Conservation (phyloP, 64 coral and sea anemone species). For the Stylophora pistillata region DNA sequence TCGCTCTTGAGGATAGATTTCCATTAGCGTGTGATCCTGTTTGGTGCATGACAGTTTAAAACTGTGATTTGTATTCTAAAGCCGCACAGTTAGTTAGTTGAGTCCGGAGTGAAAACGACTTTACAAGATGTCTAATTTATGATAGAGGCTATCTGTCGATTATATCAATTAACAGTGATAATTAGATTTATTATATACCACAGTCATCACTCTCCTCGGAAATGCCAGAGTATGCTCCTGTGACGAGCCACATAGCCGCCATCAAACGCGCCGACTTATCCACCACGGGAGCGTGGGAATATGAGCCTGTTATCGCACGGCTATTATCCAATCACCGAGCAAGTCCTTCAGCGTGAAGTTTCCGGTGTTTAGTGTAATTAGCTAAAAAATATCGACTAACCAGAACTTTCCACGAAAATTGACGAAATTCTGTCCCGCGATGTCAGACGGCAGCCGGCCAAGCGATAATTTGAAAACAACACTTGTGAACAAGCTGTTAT, state of each 20-base stretch:
- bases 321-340: conserved; percentile 18
- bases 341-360: conserved; percentile 25
- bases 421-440: background rate
- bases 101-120: conserved; percentile 46
- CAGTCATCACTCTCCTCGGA: conserved; percentile 77
- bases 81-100: conserved; percentile 24
- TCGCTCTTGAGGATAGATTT: conserved; percentile 81
- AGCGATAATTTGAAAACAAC: conserved; percentile 59
- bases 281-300: conserved; percentile 25
- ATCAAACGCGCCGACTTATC: conserved; percentile 31
- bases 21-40: conserved; percentile 50
- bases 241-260: conserved; percentile 5
- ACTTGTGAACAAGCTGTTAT: conserved; percentile 48
- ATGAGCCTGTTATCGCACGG: background rate
- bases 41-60: conserved; percentile 61
- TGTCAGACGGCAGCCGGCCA: conserved; percentile 16
- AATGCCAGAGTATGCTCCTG: conserved; percentile 31
- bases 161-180: conserved; percentile 97
- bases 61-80: background rate
- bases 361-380: conserved; percentile 53
- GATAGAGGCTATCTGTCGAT: conserved; percentile 67
- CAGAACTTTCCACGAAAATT: conserved; percentile 18
- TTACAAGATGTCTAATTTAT: conserved; percentile 69
- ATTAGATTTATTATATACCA: conserved; percentile 84
- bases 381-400: conserved; percentile 33